These are phyloP conservation scores for Oscheius sp. DNA, from an alignment of 1,140 invertebrate species.

Conservation along the genomic window DNA sequence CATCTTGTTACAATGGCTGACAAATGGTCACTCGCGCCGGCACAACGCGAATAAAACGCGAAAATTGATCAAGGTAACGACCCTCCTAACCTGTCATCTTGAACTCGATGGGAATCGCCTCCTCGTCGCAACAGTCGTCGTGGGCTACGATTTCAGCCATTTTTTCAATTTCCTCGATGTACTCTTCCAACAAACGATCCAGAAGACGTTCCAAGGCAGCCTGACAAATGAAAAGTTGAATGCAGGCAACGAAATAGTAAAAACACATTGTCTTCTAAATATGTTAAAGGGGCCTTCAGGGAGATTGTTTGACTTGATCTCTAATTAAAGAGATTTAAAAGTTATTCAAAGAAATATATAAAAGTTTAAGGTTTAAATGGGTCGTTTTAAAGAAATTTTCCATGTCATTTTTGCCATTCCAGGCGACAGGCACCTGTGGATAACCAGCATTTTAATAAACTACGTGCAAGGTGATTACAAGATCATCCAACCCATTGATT, in stretches of 20 bases:
- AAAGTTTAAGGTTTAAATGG: too few species aligned
- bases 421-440: too few species aligned
- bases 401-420: too few species aligned
- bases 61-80: neutral
- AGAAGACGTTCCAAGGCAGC: slow-evolving; percentile 47
- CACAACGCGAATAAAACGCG: slow-evolving; percentile 8
- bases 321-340: too few species aligned
- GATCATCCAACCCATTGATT: too few species aligned
- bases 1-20: slow-evolving; percentile 4
- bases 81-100: slow-evolving; percentile 47
- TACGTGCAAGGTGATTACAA: neutral
- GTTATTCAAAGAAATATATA: too few species aligned
- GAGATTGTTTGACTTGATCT: neutral
- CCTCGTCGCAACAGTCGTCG: slow-evolving; percentile 50
- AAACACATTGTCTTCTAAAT: neutral
- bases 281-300: neutral
- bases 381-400: neutral
- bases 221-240: slow-evolving; percentile 28
- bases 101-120: slow-evolving; percentile 52
- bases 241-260: neutral
- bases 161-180: slow-evolving; percentile 58
- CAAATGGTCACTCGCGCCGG: slow-evolving; percentile 4
- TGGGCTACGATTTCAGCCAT: slow-evolving; percentile 51
- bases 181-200: slow-evolving; percentile 51
- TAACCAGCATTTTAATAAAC: too few species aligned